These are phyloP conservation scores for Uloborus plumipes DNA, from an alignment of 2,888 invertebrate genomes.

Conservation along the genomic window DNA sequence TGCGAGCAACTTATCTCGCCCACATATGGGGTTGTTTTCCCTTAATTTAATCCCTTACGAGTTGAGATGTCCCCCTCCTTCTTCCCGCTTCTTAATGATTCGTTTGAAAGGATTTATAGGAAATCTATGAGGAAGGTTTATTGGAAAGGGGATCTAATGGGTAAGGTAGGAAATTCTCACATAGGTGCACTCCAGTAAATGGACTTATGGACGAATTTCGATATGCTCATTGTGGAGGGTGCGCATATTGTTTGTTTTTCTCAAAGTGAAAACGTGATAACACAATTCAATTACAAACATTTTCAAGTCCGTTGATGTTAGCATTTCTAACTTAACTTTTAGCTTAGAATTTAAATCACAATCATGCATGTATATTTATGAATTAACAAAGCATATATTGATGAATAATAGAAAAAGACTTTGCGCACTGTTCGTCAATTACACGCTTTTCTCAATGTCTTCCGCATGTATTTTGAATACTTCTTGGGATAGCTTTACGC, in stretches of 20 bases:
- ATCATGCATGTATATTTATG: too few relatives aligned
- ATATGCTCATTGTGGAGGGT: background rate
- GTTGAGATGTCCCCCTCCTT: conserved; percentile 23
- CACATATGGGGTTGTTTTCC: conserved; percentile 26
- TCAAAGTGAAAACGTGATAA: background rate
- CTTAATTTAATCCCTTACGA: conserved; percentile 39
- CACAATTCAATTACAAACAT: too few relatives aligned
- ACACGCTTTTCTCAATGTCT: too few relatives aligned
- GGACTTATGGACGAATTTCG: conserved; percentile 28
- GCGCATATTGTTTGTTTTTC: conserved; percentile 1
- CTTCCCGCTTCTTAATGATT: conserved; percentile 33
- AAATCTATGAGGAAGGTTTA: conserved; percentile 45
- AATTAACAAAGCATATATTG: too few relatives aligned
- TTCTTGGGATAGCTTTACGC: too few relatives aligned
- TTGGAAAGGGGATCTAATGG: conserved; percentile 33
- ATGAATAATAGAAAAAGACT: too few relatives aligned
- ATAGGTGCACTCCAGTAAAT: conserved; percentile 13
- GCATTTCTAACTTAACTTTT: too few relatives aligned
- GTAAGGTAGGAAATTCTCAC: conserved; percentile 19
- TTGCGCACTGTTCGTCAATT: too few relatives aligned
- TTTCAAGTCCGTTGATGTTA: too few relatives aligned
- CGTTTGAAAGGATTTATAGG: conserved; percentile 34
- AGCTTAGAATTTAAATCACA: too few relatives aligned
- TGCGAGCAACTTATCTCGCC: background rate
- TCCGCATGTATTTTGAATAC: too few relatives aligned